phyloP scores from a whole-genome alignment of 2,113 vertebrate genomes.

The Urocolius indicus region DNA sequence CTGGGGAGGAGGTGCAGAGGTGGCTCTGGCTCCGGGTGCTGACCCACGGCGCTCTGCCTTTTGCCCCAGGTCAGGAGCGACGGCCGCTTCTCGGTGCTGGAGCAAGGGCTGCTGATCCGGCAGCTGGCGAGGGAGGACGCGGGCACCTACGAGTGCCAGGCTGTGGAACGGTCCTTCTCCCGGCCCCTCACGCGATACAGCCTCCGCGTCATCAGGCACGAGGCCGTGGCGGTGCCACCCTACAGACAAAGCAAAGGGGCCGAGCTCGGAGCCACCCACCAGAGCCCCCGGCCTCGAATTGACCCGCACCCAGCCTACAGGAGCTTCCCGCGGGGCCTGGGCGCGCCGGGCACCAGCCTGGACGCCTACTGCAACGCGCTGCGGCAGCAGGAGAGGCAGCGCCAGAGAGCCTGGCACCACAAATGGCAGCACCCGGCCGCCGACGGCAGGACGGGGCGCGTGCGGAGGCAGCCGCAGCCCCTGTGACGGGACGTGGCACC shows the following conservation, averaged over 20 bases:
- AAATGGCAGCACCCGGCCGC: constrained; percentile 78
- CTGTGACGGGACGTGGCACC: not conserved
- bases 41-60: not conserved
- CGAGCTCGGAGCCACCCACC: constrained; percentile 37
- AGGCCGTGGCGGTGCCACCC: constrained; percentile 35
- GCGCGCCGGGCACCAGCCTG: constrained; percentile 67
- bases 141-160: constrained; percentile 79
- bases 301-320: constrained; percentile 73
- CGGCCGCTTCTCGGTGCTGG: constrained; percentile 60
- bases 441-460: constrained; percentile 78
- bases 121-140: constrained; percentile 70
- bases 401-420: constrained; percentile 78
- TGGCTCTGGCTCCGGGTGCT: fast-evolving
- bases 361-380: constrained; percentile 84
- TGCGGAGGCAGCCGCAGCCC: constrained; percentile 77
- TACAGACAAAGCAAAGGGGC: not conserved
- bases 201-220: constrained; percentile 75
- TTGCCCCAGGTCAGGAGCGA: constrained; percentile 62
- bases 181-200: constrained; percentile 76
- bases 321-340: constrained; percentile 72
- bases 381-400: constrained; percentile 81
- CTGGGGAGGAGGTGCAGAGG: fast-evolving
- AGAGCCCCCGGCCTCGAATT: not conserved
- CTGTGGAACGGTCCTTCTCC: constrained; percentile 78
- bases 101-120: constrained; percentile 83